Evolutionary conservation across 2,888 invertebrate species (phyloP), one percentile per base, ranked within the genome.

Genomic region (Globia sparganii): DNA sequence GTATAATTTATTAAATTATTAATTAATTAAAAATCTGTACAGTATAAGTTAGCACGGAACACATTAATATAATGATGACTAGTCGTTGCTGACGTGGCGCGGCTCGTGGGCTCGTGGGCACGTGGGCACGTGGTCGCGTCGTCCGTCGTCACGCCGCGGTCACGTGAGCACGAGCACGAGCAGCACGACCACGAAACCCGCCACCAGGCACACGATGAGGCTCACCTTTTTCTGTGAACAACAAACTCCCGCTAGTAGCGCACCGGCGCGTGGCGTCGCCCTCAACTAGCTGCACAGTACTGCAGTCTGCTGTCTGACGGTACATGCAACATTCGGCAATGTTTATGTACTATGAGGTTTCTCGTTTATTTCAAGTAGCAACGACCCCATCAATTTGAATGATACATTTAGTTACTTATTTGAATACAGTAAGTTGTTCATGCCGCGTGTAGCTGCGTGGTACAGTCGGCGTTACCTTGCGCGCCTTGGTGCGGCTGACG

Each of bases 401-500:
- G n/a, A n/a, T n/a, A n/a, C n/a, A n/a, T n/a, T n/a, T n/a, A n/a
- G n/a, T n/a, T n/a, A 4, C 1, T 56, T n/a, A 37, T n/a, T 15
- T 64, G 4, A 37, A n/a, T 40, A 18, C 13, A 46, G 2, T 6
- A 43, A 43, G 46, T 46, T 1, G 2, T 4, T 21, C 46, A 25
- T 15, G 67, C 15, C 8, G 46, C 25, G 4, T 21, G 61, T 21
- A 9, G 34, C 28, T 15, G 43, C 4, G 21, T 6, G 28, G 18
- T 6, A 0, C 11, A 18, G 53, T 0, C 15, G 37, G 56, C 9
- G 56, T 53, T 76, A 97, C 98, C 96, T 97, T 97, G 78, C 94
- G 93, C 67, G 96, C 93, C 88, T 94, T 97, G 65, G 91, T 92
- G 86, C 95, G 96, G 82, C 92, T 96, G 87, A 95, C 93, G 87